Percentiles rank a stretch among this genome's conserved stretches.
Evolutionary conservation across 1,140 invertebrate species (phyloP).

Genomic region (Acromyrmex charruanus): DNA sequence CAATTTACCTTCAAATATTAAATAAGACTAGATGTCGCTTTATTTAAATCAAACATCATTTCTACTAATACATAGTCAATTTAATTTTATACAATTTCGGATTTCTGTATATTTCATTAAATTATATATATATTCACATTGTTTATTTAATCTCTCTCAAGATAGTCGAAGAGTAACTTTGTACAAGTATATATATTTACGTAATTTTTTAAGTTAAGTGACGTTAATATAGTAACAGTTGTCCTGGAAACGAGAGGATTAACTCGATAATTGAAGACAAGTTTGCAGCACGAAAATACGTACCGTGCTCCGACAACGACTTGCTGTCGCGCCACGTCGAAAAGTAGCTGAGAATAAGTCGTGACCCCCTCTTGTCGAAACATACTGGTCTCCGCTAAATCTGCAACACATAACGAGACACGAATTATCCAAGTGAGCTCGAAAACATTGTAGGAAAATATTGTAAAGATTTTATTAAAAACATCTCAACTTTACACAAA

Average conservation of each 20-base stretch:
- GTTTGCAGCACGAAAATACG: conserved; percentile 66
- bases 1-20: background rate
- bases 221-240: background rate
- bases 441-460: background rate
- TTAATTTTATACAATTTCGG: background rate
- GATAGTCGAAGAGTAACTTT: background rate
- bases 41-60: background rate
- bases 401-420: conserved; percentile 74
- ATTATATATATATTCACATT: background rate
- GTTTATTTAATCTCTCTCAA: background rate
- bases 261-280: conserved; percentile 36
- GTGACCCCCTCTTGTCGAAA: conserved; percentile 88
- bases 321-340: conserved; percentile 94
- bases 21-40: background rate
- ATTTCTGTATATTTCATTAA: background rate
- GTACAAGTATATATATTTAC: background rate
- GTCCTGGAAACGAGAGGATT: background rate
- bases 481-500: background rate
- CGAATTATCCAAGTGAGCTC: background rate
- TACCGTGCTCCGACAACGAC: conserved; percentile 93
- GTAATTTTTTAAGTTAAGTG: conserved; percentile 6
- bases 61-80: background rate
- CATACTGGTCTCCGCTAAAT: conserved; percentile 76
- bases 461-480: background rate
- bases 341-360: conserved; percentile 92